Conservation (phyloP, 2,113 vertebrate genomes). For the Pterocles orientalis region DNA sequence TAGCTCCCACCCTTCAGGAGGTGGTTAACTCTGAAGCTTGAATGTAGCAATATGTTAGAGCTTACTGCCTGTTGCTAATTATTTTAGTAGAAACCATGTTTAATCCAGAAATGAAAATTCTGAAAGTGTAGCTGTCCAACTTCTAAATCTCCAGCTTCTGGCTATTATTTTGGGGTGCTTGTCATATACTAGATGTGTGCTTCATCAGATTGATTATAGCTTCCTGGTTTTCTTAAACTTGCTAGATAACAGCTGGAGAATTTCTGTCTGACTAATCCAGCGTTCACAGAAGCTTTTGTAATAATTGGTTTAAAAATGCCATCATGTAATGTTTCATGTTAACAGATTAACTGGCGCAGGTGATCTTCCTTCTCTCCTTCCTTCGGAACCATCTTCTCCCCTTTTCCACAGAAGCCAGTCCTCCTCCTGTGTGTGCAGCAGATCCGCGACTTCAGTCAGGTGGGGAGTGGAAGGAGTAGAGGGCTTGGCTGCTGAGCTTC, state of each 20-base stretch:
- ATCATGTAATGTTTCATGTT: not conserved
- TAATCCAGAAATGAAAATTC: not conserved
- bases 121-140: not conserved
- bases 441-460: rapidly evolving
- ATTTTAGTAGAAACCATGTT: not conserved
- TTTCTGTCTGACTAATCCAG: not conserved
- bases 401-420: not conserved
- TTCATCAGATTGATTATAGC: not conserved
- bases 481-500: not conserved
- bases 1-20: not conserved
- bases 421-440: not conserved
- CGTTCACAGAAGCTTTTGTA: not conserved
- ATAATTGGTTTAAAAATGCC: not conserved
- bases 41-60: not conserved
- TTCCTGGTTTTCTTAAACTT: not conserved
- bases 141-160: not conserved
- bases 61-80: not conserved
- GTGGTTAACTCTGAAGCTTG: not conserved
- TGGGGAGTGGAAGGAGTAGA: not conserved
- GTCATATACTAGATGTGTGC: not conserved
- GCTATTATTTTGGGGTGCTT: not conserved
- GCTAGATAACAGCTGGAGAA: not conserved
- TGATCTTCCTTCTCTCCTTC: not conserved
- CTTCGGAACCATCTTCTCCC: not conserved
- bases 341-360: not conserved